phyloP scores from a whole-genome alignment of 2,797 vertebrate genomes.

The Sparus aurata region DNA sequence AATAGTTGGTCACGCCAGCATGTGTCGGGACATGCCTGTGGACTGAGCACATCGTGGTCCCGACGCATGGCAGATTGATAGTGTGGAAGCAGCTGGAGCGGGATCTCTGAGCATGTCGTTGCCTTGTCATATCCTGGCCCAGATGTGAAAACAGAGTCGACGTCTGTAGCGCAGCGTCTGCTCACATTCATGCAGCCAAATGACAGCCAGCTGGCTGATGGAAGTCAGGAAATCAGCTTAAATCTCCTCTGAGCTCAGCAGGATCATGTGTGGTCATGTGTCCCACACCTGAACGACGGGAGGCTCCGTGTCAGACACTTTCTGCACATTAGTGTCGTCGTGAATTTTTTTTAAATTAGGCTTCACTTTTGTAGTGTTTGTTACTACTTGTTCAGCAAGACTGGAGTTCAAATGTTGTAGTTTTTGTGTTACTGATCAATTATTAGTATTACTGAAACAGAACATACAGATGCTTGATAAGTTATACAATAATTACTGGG shows the following conservation, averaged over 20 bases:
- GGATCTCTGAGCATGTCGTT: slow-evolving; percentile 15
- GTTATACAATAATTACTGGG: background rate
- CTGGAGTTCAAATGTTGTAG: background rate
- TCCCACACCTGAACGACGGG: slow-evolving; percentile 16
- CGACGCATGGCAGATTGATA: slow-evolving; percentile 65
- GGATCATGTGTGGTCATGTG: slow-evolving; percentile 34
- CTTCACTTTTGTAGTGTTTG: background rate
- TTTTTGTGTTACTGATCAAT: no score
- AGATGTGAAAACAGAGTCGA: slow-evolving; percentile 69
- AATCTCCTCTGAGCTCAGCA: slow-evolving; percentile 53
- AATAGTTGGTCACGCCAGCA: slow-evolving; percentile 53
- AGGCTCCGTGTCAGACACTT: background rate
- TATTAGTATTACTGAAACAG: no score
- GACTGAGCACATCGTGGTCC: slow-evolving; percentile 68
- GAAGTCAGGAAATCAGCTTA: slow-evolving; percentile 6
- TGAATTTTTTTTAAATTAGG: background rate
- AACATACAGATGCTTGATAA: no score
- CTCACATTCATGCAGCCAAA: background rate
- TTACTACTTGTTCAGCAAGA: background rate
- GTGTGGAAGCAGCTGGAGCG: slow-evolving; percentile 65
- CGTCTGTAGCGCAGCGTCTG: slow-evolving; percentile 11
- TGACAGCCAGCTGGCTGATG: slow-evolving; percentile 45
- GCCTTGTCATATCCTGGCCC: slow-evolving; percentile 51
- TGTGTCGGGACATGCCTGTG: slow-evolving; percentile 71
- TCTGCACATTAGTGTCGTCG: background rate